Conservation (phyloP, 2,888 invertebrate species). For the Ectemnius continuus region DNA sequence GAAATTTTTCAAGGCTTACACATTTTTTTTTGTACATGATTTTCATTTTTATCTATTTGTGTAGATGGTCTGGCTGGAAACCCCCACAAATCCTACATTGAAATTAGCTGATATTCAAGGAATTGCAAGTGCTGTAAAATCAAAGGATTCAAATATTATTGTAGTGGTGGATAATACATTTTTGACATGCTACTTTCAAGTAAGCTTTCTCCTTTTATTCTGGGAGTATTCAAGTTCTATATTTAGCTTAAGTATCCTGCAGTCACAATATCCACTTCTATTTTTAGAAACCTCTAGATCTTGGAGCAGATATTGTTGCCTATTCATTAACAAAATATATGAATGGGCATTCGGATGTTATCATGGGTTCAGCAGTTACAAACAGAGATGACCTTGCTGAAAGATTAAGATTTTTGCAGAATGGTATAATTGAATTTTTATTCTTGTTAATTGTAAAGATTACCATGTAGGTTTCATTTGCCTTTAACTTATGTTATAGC, state of each 20-base stretch:
- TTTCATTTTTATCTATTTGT: conserved; percentile 50
- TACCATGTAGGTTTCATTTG: not conserved
- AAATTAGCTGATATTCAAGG: conserved; percentile 93
- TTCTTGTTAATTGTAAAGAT: not conserved
- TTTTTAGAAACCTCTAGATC: conserved; percentile 87
- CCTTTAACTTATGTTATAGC: conserved; percentile 79
- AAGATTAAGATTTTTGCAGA: conserved; percentile 90
- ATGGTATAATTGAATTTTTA: conserved; percentile 80
- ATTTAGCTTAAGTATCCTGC: not conserved
- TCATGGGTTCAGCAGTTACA: conserved; percentile 94
- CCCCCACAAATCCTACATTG: conserved; percentile 96
- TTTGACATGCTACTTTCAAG: conserved; percentile 91
- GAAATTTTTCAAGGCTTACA: not conserved
- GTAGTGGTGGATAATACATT: conserved; percentile 97
- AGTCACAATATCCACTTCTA: not conserved
- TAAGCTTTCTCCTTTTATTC: conserved; percentile 59
- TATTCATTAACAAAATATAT: conserved; percentile 98
- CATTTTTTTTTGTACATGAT: not conserved
- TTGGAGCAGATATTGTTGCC: conserved; percentile 94
- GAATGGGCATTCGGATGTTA: conserved; percentile 98
- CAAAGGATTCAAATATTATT: conserved; percentile 80
- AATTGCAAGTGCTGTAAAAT: conserved; percentile 83
- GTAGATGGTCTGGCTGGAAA: conserved; percentile 94
- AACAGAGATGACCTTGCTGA: conserved; percentile 86
- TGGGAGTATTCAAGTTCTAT: not conserved